These are phyloP conservation scores for Sphaerodactylus townsendi DNA, from an alignment of 2,113 vertebrate genomes.

Conservation along the genomic window DNA sequence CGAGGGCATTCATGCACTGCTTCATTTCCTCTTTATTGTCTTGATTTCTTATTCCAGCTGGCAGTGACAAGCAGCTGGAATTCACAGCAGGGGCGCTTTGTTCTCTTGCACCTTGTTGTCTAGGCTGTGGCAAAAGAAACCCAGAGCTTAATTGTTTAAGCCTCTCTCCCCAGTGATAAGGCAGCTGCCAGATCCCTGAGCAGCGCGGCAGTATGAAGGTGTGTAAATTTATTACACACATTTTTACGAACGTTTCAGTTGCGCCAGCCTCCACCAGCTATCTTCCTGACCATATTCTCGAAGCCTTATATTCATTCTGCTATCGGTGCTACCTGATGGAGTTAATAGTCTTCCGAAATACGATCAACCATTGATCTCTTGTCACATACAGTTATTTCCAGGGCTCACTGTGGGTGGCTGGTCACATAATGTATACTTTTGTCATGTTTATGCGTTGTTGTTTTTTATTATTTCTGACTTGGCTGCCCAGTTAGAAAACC, in stretches of 20 bases:
- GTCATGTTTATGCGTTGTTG: conserved; percentile 18
- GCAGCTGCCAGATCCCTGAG: background rate
- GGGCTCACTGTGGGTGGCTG: background rate
- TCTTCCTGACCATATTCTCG: conserved; percentile 57
- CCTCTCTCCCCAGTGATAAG: background rate
- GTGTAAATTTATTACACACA: conserved; percentile 16
- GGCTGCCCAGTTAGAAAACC: background rate
- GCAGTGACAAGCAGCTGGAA: background rate
- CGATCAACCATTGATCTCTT: conserved; percentile 57
- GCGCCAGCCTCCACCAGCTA: conserved; percentile 32
- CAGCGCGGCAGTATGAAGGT: background rate
- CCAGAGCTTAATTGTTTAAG: background rate
- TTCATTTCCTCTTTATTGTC: background rate
- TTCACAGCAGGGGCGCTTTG: accelerated
- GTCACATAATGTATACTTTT: conserved; percentile 49
- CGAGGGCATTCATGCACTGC: background rate
- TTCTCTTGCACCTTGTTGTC: background rate
- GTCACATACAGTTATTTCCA: conserved; percentile 38
- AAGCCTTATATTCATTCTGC: conserved; percentile 51
- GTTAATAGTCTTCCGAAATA: conserved; percentile 56
- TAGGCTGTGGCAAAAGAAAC: background rate
- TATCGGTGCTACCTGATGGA: conserved; percentile 51
- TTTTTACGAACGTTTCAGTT: conserved; percentile 38
- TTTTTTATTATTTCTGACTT: conserved; percentile 33
- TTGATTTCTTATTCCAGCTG: background rate